Conservation (phyloP, 2,888 invertebrate genomes). For the Drosophila subsilvestris region DNA sequence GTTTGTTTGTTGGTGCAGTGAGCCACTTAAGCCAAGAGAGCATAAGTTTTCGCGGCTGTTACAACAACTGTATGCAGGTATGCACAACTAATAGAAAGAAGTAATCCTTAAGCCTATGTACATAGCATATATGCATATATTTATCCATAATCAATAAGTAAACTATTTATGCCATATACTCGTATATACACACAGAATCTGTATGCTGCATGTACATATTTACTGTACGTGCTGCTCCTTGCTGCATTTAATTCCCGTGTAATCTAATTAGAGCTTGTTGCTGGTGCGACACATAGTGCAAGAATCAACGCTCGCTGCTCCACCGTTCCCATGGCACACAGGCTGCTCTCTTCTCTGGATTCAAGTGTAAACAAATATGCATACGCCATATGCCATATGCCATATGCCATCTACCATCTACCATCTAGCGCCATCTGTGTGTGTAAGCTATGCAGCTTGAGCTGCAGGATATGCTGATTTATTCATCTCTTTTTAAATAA, state of each 20-base stretch:
- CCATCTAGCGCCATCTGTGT: too few species aligned
- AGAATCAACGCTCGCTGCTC: too few species aligned
- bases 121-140: background rate
- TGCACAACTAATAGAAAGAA: background rate
- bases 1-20: constrained; percentile 49
- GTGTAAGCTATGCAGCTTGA: background rate
- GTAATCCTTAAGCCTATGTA: background rate
- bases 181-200: background rate
- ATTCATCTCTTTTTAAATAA: constrained; percentile 39
- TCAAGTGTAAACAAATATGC: constrained; percentile 16
- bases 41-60: background rate
- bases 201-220: background rate
- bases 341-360: constrained; percentile 1
- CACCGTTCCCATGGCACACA: background rate
- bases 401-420: constrained; percentile 30
- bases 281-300: background rate
- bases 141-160: background rate
- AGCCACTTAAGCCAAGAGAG: background rate
- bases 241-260: constrained; percentile 68
- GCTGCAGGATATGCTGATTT: constrained; percentile 30
- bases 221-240: constrained; percentile 23
- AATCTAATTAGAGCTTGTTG: constrained; percentile 66
- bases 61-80: constrained; percentile 14
- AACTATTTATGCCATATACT: background rate
- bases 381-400: constrained; percentile 24